These are phyloP conservation scores for Euplexia lucipara DNA, from an alignment of 2,888 invertebrate genomes.

Conservation along the genomic window DNA sequence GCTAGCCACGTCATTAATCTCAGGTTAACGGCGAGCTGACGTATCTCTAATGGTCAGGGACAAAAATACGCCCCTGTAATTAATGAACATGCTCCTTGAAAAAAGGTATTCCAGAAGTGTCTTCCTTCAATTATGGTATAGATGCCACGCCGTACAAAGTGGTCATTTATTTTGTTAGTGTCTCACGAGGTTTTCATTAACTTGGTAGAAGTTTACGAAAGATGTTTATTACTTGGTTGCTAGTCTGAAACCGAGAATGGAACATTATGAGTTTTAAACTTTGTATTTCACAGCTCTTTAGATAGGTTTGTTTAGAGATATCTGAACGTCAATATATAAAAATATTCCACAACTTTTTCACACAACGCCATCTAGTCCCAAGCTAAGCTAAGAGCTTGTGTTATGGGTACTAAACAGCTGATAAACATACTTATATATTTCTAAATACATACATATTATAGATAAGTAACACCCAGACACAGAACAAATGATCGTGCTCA, in stretches of 20 bases:
- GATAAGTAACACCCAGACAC: too few relatives aligned
- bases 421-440: too few relatives aligned
- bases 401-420: too few relatives aligned
- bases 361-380: too few relatives aligned
- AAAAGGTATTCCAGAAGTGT: constrained; percentile 59
- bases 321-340: too few relatives aligned
- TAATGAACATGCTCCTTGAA: constrained; percentile 78
- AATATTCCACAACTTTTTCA: too few relatives aligned
- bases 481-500: too few relatives aligned
- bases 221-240: not conserved
- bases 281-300: too few relatives aligned
- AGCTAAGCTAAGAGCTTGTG: too few relatives aligned
- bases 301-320: too few relatives aligned
- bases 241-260: not conserved
- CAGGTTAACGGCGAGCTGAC: constrained; percentile 78
- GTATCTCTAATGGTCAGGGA: constrained; percentile 86
- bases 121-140: constrained; percentile 50
- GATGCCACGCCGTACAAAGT: constrained; percentile 22
- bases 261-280: not conserved
- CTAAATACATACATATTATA: too few relatives aligned
- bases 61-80: constrained; percentile 84
- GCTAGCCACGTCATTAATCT: constrained; percentile 80
- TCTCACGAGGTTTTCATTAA: constrained; percentile 2
- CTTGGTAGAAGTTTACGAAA: not conserved
- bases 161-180: constrained; percentile 38